These are phyloP conservation scores for Temnothorax rugatulus DNA, from an alignment of 2,888 invertebrate genomes.

Conservation along the genomic window DNA sequence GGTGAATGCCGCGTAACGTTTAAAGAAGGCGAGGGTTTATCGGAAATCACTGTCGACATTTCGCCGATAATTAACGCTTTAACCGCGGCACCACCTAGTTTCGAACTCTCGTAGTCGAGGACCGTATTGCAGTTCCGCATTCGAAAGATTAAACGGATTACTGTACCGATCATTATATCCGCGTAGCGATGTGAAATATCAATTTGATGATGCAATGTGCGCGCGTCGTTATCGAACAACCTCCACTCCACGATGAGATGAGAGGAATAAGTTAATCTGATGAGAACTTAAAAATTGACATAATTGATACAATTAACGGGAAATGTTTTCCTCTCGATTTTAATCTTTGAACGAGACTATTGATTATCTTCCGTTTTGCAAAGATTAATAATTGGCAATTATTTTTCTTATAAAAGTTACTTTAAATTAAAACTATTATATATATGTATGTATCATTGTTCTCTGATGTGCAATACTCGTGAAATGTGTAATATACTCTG, in stretches of 20 bases:
- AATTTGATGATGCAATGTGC: conserved; percentile 20
- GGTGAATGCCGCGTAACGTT: conserved; percentile 35
- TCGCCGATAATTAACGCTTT: conserved; percentile 49
- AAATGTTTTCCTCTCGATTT: background rate
- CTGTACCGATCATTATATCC: conserved; percentile 35
- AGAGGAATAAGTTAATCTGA: background rate
- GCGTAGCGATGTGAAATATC: conserved; percentile 23
- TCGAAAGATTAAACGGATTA: conserved; percentile 38
- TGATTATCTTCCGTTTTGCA: background rate
- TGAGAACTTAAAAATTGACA: background rate
- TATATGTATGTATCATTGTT: background rate
- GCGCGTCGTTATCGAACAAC: conserved; percentile 1
- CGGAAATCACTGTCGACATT: conserved; percentile 38
- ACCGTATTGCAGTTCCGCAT: conserved; percentile 32
- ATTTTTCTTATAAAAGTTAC: background rate
- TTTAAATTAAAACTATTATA: background rate
- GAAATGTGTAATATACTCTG: background rate
- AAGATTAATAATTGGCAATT: background rate
- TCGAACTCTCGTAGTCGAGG: conserved; percentile 22
- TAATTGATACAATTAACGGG: background rate
- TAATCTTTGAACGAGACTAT: background rate
- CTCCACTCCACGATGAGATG: background rate
- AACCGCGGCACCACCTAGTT: conserved; percentile 24
- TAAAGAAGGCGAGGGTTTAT: conserved; percentile 38
- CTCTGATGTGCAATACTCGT: background rate